Evolutionary conservation across 2,888 invertebrate genomes (phyloP).

Genomic region (Lepidonotus clava): DNA sequence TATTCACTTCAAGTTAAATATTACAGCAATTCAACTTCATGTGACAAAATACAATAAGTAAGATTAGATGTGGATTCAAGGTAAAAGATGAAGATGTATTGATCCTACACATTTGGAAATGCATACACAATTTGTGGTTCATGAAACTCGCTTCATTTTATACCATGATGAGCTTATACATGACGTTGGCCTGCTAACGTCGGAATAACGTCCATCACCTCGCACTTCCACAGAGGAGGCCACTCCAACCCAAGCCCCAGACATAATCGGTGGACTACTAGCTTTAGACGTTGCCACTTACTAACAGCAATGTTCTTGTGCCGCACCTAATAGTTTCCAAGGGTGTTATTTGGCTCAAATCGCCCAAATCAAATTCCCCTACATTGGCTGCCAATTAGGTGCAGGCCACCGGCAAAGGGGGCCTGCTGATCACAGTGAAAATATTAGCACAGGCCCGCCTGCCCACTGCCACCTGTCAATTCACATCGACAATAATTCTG

Average conservation of each 20-base stretch:
- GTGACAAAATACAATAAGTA: too few species aligned
- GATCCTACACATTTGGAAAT: too few species aligned
- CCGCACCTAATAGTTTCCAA: conserved; percentile 41
- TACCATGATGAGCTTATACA: too few species aligned
- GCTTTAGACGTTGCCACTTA: conserved; percentile 22
- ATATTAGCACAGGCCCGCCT: conserved; percentile 42
- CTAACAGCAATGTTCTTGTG: not conserved
- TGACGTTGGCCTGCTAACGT: too few species aligned
- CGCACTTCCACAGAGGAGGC: too few species aligned
- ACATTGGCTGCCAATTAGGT: conserved; percentile 41
- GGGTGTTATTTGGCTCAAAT: conserved; percentile 48
- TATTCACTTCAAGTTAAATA: too few species aligned
- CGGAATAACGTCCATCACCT: too few species aligned
- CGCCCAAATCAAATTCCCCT: conserved; percentile 42
- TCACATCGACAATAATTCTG: conserved; percentile 41
- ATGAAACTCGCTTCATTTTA: too few species aligned
- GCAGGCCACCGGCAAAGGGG: not conserved
- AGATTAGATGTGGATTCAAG: too few species aligned
- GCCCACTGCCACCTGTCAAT: conserved; percentile 50
- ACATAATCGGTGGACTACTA: not conserved
- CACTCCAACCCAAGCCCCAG: not conserved
- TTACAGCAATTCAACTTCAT: too few species aligned
- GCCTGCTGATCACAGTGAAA: not conserved
- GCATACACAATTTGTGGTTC: too few species aligned
- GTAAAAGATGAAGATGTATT: too few species aligned